Evolutionary conservation across 2,797 vertebrate genomes (phyloP), one percentile per base, ranked within the genome.

Genomic region (Cichlasoma orientale): DNA sequence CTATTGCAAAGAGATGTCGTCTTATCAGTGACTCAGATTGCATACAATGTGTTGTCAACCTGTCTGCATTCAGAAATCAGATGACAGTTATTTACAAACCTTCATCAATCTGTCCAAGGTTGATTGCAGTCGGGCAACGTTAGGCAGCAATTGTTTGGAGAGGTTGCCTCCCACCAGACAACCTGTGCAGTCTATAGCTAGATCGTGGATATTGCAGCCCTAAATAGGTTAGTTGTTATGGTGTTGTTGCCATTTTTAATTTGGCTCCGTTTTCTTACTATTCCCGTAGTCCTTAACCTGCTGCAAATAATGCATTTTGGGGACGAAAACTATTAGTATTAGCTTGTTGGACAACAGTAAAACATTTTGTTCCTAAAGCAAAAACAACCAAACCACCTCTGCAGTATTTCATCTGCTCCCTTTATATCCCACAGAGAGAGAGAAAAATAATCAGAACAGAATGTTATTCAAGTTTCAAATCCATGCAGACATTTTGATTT

Each of bases 311-410:
- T 44, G 38, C 41, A 44, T 44, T 63, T 63, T 44, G 21, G 38
- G 23, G 59, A 25, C 0, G 4, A 41, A 41, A 41, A 61, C 7
- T 10, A 14, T 16, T 23, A 41, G 36, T 25, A 44, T 63, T 63
- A 25, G 56, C 72, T 33, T 80, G 76, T 82, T 70, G 81, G 33
- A 80, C 56, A 72, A 41, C 18, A 81, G 73, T 61, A 83, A 82
- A 86, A 83, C 3, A 11, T 23, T 41, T 18, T 5, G 13, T 27
- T 66, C 44, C 61, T 72, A 74, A 78, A 86, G 56, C 53, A 82
- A 75, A 84, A 58, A n/a, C 41, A 74, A 47, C 21, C 9, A 33
- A 80, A 86, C 52, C 63, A 38, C 50, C 18, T 73, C 57, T 75
- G 41, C 21, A 57, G 56, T 31, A 44, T 77, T 72, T 74, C 36